These are phyloP conservation scores for Myotis planiceps DNA, from an alignment of 2,797 vertebrate genomes.

Conservation along the genomic window DNA sequence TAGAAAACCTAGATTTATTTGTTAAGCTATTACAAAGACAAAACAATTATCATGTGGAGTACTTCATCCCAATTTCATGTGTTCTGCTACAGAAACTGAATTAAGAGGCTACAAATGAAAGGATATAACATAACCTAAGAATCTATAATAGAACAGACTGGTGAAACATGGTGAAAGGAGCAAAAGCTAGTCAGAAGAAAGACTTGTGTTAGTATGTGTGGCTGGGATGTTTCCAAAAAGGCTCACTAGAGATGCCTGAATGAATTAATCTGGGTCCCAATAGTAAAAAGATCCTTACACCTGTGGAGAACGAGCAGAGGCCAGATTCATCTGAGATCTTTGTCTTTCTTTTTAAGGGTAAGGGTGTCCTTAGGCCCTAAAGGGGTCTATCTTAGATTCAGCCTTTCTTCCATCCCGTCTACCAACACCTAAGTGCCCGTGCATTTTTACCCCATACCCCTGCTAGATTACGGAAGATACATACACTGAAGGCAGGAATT, in stretches of 20 bases:
- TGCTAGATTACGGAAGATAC: neutral
- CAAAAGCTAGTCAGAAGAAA: neutral
- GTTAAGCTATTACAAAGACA: conserved; percentile 85
- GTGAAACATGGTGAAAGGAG: neutral
- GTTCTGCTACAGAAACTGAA: conserved; percentile 57
- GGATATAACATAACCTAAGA: neutral
- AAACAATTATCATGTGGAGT: conserved; percentile 61
- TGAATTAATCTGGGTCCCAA: neutral
- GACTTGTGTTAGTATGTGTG: neutral
- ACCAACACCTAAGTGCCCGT: neutral
- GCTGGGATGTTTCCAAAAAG: neutral
- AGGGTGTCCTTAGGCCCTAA: neutral
- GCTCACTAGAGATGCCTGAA: neutral
- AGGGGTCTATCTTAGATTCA: neutral
- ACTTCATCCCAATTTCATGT: conserved; percentile 49
- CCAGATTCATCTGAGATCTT: neutral
- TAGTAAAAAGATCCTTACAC: neutral
- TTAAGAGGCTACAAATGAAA: conserved; percentile 26
- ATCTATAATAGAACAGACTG: neutral
- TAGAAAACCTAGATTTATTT: conserved; percentile 88
- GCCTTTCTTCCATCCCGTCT: neutral
- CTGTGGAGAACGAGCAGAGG: neutral
- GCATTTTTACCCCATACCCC: neutral
- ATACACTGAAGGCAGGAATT: neutral
- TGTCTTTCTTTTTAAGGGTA: neutral